phyloP scores from a whole-genome alignment of 2,113 vertebrate genomes.

The Zonotrichia leucophrys region DNA sequence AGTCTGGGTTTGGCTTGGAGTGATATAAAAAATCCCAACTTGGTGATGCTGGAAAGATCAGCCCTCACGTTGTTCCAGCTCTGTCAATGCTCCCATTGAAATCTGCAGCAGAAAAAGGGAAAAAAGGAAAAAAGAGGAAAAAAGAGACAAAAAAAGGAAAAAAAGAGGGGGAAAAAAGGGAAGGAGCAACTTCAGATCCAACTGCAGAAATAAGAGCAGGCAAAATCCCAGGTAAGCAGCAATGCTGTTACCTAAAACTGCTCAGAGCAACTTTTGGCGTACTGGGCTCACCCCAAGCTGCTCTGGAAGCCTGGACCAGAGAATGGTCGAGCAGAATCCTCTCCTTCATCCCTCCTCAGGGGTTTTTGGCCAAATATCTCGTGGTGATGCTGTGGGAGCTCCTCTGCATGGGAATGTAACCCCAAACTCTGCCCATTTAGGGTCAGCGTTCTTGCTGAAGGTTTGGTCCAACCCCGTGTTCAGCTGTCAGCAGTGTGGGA shows the following conservation, averaged over 20 bases:
- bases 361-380: not conserved
- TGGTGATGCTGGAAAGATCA: not conserved
- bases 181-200: not conserved
- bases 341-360: not conserved
- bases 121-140: not conserved
- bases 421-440: not conserved
- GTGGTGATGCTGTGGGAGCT: not conserved
- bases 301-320: not conserved
- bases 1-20: not conserved
- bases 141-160: no score
- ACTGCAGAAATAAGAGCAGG: not conserved
- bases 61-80: not conserved
- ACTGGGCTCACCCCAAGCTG: not conserved
- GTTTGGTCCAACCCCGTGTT: rapidly evolving
- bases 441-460: not conserved
- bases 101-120: not conserved
- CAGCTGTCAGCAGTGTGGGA: not conserved
- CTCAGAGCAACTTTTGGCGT: not conserved
- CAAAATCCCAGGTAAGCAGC: not conserved
- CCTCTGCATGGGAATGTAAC: not conserved
- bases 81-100: not conserved
- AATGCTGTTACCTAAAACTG: not conserved
- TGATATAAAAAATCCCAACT: rapidly evolving
- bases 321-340: not conserved
- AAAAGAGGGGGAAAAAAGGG: no score